Conservation (phyloP, 1,140 invertebrate genomes). For the Drosophila ambigua region DNA sequence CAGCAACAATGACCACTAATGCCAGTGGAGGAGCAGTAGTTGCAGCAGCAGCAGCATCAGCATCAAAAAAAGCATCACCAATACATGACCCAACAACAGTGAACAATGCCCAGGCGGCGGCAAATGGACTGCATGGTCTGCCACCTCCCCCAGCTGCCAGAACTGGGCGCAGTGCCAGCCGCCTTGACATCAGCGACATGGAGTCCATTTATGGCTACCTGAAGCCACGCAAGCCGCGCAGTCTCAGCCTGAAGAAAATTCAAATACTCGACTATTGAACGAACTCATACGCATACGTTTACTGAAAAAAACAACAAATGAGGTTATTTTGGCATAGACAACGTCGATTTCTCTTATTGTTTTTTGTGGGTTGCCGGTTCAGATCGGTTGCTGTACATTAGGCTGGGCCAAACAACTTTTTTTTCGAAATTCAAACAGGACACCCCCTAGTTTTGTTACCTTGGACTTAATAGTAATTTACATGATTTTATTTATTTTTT, state of each 20-base stretch:
- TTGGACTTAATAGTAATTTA: too few relatives aligned
- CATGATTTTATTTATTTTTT: too few relatives aligned
- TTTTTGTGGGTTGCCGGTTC: slow-evolving; percentile 20
- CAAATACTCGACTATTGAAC: slow-evolving; percentile 82
- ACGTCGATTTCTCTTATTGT: slow-evolving; percentile 45
- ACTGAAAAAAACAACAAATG: slow-evolving; percentile 31
- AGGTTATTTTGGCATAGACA: slow-evolving; percentile 66
- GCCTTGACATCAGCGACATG: slow-evolving; percentile 83
- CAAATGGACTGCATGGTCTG: slow-evolving; percentile 31
- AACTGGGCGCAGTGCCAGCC: slow-evolving; percentile 71
- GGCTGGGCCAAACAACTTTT: too few relatives aligned
- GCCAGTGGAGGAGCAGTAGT: slow-evolving; percentile 11
- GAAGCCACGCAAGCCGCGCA: slow-evolving; percentile 81
- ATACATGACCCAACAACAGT: slow-evolving; percentile 36
- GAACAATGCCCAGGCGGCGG: slow-evolving; percentile 55
- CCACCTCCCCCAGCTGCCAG: slow-evolving; percentile 51
- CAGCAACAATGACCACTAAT: slow-evolving; percentile 23
- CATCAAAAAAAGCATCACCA: slow-evolving; percentile 39
- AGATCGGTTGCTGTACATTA: slow-evolving; percentile 38
- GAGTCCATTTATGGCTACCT: slow-evolving; percentile 84
- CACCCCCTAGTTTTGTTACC: too few relatives aligned
- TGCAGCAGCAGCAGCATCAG: slow-evolving; percentile 25
- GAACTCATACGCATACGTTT: slow-evolving; percentile 11
- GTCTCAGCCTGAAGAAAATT: slow-evolving; percentile 81
- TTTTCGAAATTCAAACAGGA: too few relatives aligned